A percentile compares a stretch with the other conserved stretches of the same genome.
phyloP scores from a whole-genome alignment of 2,797 vertebrate species.

The Potorous gilbertii region DNA sequence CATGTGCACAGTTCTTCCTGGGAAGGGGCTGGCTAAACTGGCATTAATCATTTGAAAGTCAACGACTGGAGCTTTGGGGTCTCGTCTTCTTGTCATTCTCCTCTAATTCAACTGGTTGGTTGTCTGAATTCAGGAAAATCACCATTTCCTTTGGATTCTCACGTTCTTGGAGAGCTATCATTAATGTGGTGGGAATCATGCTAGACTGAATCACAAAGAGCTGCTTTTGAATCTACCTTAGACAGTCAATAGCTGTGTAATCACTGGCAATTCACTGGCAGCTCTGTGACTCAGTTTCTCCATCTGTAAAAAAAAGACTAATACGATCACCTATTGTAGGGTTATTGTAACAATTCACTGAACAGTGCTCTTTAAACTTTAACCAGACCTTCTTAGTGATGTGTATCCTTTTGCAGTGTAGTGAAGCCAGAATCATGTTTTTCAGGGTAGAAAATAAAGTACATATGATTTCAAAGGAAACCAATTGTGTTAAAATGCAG shows the following conservation, averaged over 20 bases:
- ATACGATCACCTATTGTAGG: background rate
- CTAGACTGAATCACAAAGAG: background rate
- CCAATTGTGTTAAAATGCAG: background rate
- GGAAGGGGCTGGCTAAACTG: background rate
- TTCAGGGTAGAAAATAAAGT: background rate
- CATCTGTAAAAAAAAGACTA: background rate
- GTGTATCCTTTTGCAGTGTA: background rate
- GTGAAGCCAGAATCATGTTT: background rate
- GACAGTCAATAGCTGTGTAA: background rate
- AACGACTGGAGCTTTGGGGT: background rate
- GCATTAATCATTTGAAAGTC: background rate
- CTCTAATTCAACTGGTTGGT: background rate
- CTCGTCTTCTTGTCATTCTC: background rate
- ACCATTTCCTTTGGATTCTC: background rate
- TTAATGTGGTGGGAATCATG: background rate
- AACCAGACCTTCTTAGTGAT: background rate
- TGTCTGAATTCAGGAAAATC: constrained; percentile 27
- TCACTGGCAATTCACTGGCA: background rate
- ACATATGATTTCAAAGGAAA: background rate
- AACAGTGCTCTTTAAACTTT: background rate
- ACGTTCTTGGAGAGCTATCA: background rate
- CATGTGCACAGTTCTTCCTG: background rate
- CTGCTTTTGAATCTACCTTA: background rate
- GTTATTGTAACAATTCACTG: background rate
- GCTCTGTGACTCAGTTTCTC: background rate